A percentile compares a stretch with the other conserved stretches of the same genome.
These are phyloP conservation scores for Etheostoma cragini DNA, from an alignment of 2,113 vertebrate genomes.

Conservation along the genomic window DNA sequence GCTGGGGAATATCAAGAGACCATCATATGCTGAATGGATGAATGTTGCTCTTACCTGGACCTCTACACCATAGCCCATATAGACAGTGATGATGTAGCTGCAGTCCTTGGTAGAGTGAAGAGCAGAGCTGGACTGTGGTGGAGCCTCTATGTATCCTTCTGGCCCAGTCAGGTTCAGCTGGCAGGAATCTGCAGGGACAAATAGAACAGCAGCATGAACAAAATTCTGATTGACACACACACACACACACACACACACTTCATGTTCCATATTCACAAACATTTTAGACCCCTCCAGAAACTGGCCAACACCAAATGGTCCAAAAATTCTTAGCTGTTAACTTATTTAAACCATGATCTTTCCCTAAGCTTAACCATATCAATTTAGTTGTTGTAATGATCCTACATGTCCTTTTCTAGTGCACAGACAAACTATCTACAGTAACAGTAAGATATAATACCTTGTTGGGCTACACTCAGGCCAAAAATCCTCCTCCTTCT, in stretches of 20 bases:
- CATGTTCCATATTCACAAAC: too few relatives aligned
- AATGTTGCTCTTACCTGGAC: slow-evolving; percentile 87
- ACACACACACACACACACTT: neutral
- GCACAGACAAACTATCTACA: neutral
- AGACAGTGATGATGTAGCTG: slow-evolving; percentile 90
- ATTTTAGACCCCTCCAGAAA: neutral
- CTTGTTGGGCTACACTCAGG: too few relatives aligned
- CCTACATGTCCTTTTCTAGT: neutral
- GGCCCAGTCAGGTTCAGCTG: slow-evolving; percentile 89
- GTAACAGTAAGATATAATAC: too few relatives aligned
- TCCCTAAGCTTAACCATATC: neutral
- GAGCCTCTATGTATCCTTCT: slow-evolving; percentile 90
- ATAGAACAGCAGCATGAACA: slow-evolving; percentile 18
- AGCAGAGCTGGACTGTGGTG: slow-evolving; percentile 70
- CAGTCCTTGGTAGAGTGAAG: slow-evolving; percentile 88
- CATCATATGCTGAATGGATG: neutral
- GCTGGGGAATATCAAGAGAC: neutral
- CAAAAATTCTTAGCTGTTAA: neutral
- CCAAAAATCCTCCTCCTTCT: too few relatives aligned
- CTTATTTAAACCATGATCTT: neutral
- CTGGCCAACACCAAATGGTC: neutral
- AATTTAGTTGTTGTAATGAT: neutral
- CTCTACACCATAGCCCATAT: slow-evolving; percentile 94
- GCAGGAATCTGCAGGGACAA: slow-evolving; percentile 84
- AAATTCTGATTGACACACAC: slow-evolving; percentile 3